Evolutionary conservation across 2,888 invertebrate genomes (phyloP).

Genomic region (Heliconius ismenius): DNA sequence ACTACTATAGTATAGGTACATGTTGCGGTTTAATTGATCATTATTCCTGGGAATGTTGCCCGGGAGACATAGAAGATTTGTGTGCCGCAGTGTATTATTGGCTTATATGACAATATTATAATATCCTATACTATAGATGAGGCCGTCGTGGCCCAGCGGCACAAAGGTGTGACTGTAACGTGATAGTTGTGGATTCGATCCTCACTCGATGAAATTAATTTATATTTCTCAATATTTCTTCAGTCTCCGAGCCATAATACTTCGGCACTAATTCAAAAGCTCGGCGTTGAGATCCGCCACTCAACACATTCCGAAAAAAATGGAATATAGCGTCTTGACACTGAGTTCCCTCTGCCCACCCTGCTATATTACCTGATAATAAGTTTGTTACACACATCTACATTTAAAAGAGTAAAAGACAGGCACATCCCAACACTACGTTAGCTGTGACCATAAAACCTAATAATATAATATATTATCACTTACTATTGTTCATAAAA

Average conservation of each 20-base stretch:
- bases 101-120: constrained; percentile 2
- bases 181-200: no score
- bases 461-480: constrained; percentile 14
- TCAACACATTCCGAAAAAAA: no score
- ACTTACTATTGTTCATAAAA: constrained; percentile 10
- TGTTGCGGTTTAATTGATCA: neutral
- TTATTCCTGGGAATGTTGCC: constrained; percentile 37
- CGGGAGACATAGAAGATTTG: neutral
- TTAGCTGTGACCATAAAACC: constrained; percentile 13
- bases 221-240: no score
- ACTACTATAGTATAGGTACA: no score
- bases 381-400: neutral
- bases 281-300: no score
- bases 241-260: no score
- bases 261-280: no score
- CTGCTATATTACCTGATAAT: neutral
- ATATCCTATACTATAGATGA: neutral
- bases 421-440: neutral
- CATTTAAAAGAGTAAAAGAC: neutral
- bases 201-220: no score
- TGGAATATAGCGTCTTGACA: no score
- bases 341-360: no score
- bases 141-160: no score
- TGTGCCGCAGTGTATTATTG: neutral
- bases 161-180: no score